phyloP scores from a whole-genome alignment of 37 sponge, comb jelly and placozoan genomes.

The Aplysina aerophoba region DNA sequence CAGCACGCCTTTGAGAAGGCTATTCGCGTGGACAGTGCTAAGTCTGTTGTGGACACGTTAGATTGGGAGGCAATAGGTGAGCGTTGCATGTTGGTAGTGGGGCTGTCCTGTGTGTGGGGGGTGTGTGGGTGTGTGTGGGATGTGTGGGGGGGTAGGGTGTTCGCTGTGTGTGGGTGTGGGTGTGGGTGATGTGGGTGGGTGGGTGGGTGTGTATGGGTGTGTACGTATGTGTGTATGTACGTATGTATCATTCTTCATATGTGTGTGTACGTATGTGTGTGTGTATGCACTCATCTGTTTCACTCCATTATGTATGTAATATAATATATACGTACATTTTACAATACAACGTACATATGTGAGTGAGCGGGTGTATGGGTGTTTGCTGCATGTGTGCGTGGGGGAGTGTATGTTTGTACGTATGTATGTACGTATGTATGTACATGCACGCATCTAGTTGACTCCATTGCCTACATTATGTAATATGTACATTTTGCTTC shows the following conservation, averaged over 20 bases:
- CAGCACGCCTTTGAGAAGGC: slow-evolving; percentile 90
- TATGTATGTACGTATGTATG: too few species aligned
- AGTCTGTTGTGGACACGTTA: slow-evolving; percentile 63
- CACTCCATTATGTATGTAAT: too few species aligned
- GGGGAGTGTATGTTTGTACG: too few species aligned
- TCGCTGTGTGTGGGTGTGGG: background rate
- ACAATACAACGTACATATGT: too few species aligned
- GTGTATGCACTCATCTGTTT: too few species aligned
- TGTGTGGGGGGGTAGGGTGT: too few species aligned
- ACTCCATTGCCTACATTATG: too few species aligned
- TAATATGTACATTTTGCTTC: too few species aligned
- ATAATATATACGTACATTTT: too few species aligned
- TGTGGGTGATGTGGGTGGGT: too few species aligned
- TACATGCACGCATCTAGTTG: too few species aligned
- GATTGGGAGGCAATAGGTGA: slow-evolving; percentile 65
- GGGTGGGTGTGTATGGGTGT: too few species aligned
- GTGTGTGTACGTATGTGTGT: background rate
- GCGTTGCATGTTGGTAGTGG: slow-evolving; percentile 1
- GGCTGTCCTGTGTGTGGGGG: background rate
- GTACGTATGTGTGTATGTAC: background rate
- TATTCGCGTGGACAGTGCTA: slow-evolving; percentile 84
- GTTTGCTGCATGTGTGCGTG: slow-evolving; percentile 4
- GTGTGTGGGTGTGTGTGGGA: slow-evolving; percentile 13
- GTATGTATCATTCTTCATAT: background rate
- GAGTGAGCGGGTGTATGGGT: background rate